These are phyloP conservation scores for Cephus spinipes DNA, from an alignment of 2,888 invertebrate species.

Conservation along the genomic window DNA sequence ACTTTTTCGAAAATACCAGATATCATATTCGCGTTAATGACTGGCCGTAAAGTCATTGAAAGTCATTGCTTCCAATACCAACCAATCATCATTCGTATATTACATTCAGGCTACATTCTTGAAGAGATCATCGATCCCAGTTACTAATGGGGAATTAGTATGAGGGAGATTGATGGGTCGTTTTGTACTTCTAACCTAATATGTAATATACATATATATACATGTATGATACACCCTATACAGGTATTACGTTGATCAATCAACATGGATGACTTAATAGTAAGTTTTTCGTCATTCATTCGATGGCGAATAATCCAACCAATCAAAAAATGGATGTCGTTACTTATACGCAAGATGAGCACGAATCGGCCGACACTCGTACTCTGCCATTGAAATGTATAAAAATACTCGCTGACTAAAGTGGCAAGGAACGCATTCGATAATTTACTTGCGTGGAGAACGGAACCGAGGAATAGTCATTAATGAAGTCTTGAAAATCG, in stretches of 20 bases:
- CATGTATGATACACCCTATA: background rate
- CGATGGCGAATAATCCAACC: background rate
- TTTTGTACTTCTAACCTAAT: background rate
- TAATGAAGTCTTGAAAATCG: background rate
- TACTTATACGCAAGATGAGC: background rate
- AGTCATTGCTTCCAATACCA: background rate
- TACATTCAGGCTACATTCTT: background rate
- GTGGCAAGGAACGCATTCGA: slow-evolving; percentile 15
- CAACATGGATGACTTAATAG: background rate
- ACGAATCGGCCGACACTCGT: background rate
- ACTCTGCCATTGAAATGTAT: background rate
- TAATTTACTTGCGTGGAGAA: slow-evolving; percentile 19
- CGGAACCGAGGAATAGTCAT: background rate
- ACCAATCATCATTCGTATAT: background rate
- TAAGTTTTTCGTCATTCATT: background rate
- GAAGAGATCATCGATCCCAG: background rate
- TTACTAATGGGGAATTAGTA: background rate
- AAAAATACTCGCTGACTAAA: slow-evolving; percentile 28
- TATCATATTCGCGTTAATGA: background rate
- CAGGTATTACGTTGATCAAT: background rate
- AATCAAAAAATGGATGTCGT: background rate
- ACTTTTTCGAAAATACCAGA: background rate
- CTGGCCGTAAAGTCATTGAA: background rate
- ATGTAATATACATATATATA: too few species aligned
- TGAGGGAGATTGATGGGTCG: background rate